phyloP scores from a whole-genome alignment of 2,888 invertebrate species.

The Alitta virens region DNA sequence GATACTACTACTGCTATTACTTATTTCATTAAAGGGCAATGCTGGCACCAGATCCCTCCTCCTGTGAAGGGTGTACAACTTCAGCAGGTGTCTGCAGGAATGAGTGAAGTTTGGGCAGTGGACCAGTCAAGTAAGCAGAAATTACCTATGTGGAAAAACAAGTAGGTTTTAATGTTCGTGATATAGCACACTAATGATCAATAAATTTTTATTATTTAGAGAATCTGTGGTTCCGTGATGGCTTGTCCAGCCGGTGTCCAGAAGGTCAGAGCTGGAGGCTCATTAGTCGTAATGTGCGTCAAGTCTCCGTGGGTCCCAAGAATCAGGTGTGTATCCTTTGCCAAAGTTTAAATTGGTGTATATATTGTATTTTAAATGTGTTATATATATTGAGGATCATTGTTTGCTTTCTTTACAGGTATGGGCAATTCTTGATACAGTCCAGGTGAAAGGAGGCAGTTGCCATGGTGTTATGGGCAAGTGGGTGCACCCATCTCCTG shows the following conservation, averaged over 20 bases:
- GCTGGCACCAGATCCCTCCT: slow-evolving; percentile 17
- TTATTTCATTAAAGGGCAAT: slow-evolving; percentile 11
- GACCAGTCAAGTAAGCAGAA: slow-evolving; percentile 10
- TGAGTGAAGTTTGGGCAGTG: slow-evolving; percentile 2
- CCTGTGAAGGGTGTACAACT: slow-evolving; percentile 5
- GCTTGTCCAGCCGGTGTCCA: neutral
- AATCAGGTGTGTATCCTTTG: slow-evolving; percentile 4
- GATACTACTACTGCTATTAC: too few species aligned
- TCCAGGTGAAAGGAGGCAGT: slow-evolving; percentile 2
- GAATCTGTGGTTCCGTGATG: slow-evolving; percentile 5
- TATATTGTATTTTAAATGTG: too few species aligned
- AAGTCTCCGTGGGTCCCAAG: slow-evolving; percentile 7
- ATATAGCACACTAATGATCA: neutral
- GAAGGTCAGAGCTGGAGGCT: slow-evolving; percentile 8
- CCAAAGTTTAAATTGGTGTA: too few species aligned
- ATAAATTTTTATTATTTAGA: neutral
- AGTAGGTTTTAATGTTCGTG: neutral
- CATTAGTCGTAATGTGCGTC: neutral
- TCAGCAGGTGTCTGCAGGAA: slow-evolving; percentile 16
- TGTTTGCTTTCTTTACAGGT: slow-evolving; percentile 2
- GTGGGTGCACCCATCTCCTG: neutral
- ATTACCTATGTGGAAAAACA: too few species aligned
- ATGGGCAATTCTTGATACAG: slow-evolving; percentile 11
- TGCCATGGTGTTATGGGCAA: slow-evolving; percentile 5
- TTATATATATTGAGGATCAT: too few species aligned